Percentiles rank a stretch among this genome's conserved stretches.
Evolutionary conservation across 2,888 invertebrate genomes (phyloP).

Genomic region (Agrilus biguttatus): DNA sequence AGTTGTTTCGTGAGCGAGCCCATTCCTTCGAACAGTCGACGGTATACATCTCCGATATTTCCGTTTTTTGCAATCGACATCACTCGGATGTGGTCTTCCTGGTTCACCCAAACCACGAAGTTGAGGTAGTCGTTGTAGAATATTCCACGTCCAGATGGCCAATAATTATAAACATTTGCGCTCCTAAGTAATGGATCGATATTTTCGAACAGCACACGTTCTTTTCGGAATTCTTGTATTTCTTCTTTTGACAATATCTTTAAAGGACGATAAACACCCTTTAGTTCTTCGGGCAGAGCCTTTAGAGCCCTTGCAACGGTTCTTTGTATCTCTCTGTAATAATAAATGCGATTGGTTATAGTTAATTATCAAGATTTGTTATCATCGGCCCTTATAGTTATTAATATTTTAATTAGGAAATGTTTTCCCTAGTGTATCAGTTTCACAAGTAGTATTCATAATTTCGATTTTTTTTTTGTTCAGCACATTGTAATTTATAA

Average conservation of each 20-base stretch:
- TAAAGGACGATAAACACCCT: conserved; percentile 79
- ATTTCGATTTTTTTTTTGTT: too few relatives aligned
- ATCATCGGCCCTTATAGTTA: too few relatives aligned
- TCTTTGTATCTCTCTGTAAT: too few relatives aligned
- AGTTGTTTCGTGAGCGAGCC: conserved; percentile 31
- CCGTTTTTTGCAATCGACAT: conserved; percentile 94
- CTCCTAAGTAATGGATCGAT: conserved; percentile 73
- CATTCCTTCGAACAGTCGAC: conserved; percentile 30
- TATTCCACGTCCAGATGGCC: conserved; percentile 83
- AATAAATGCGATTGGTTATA: too few relatives aligned
- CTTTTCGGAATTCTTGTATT: conserved; percentile 83
- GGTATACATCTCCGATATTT: conserved; percentile 56
- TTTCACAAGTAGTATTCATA: too few relatives aligned
- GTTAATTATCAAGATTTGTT: too few relatives aligned
- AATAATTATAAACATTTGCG: conserved; percentile 81
- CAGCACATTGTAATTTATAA: too few relatives aligned
- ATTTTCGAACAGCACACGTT: conserved; percentile 91
- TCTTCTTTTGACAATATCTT: conserved; percentile 83
- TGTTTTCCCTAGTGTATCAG: too few relatives aligned
- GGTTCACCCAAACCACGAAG: conserved; percentile 89
- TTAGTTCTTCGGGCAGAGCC: conserved; percentile 50
- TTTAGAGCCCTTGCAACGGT: conserved; percentile 1
- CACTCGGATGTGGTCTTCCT: conserved; percentile 87
- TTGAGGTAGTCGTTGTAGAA: conserved; percentile 87
- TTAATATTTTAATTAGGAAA: too few relatives aligned